These are phyloP conservation scores for Falcunculus frontatus DNA, from an alignment of 2,113 vertebrate genomes.

Conservation along the genomic window DNA sequence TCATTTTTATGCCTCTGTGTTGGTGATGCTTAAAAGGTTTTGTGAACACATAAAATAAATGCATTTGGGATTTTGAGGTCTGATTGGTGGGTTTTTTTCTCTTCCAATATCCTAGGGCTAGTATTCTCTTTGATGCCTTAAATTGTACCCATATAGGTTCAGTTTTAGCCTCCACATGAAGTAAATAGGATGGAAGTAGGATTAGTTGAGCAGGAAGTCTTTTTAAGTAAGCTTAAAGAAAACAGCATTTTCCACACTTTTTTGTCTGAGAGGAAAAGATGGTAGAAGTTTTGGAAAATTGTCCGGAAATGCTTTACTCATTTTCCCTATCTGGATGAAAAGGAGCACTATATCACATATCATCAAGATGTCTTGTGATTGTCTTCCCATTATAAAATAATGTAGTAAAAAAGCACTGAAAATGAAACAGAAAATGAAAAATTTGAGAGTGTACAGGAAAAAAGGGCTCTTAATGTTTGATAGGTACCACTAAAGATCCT, in stretches of 20 bases:
- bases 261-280: neutral
- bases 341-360: neutral
- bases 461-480: neutral
- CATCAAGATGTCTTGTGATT: neutral
- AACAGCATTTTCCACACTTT: neutral
- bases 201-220: neutral
- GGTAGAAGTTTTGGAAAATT: neutral
- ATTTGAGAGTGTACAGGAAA: neutral
- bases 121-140: neutral
- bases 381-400: slow-evolving; percentile 22
- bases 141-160: neutral
- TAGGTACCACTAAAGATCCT: neutral
- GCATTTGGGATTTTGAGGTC: neutral
- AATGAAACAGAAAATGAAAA: slow-evolving; percentile 29
- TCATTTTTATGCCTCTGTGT: neutral
- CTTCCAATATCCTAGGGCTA: neutral
- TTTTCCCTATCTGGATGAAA: neutral
- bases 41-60: neutral
- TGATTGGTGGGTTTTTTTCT: neutral
- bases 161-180: neutral
- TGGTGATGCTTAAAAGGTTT: neutral
- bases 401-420: slow-evolving; percentile 22
- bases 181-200: neutral
- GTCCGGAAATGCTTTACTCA: neutral
- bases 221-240: neutral